Conservation (phyloP, 2,888 invertebrate species). For the Galerucella pusilla region DNA sequence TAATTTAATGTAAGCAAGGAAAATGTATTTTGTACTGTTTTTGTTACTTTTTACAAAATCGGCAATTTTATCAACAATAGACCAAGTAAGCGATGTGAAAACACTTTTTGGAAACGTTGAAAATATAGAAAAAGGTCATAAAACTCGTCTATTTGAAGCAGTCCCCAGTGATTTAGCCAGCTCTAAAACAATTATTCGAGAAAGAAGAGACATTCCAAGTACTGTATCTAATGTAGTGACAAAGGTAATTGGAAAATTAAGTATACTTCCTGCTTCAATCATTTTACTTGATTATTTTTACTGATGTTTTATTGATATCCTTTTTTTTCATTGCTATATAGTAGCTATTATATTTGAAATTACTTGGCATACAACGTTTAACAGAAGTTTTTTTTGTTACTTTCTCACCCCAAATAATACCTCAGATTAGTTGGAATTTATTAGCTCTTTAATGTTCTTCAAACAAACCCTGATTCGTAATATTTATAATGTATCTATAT, state of each 20-base stretch:
- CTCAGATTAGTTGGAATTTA: too few species aligned
- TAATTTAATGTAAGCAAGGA: slow-evolving; percentile 25
- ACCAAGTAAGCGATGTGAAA: slow-evolving; percentile 7
- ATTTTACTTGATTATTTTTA: slow-evolving; percentile 23
- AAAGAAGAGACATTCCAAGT: slow-evolving; percentile 15
- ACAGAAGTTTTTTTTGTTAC: neutral
- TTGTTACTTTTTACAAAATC: slow-evolving; percentile 28
- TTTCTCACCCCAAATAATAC: neutral
- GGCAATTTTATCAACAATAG: slow-evolving; percentile 12
- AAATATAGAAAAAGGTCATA: neutral
- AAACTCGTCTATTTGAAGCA: slow-evolving; percentile 15
- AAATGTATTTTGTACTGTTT: slow-evolving; percentile 29
- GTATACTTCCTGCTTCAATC: slow-evolving; percentile 22
- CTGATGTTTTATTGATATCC: slow-evolving; percentile 9
- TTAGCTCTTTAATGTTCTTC: too few species aligned
- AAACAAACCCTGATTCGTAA: too few species aligned
- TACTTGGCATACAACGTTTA: too few species aligned
- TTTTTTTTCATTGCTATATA: neutral
- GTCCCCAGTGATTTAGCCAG: neutral
- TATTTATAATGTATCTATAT: too few species aligned
- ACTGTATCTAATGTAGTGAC: slow-evolving; percentile 20
- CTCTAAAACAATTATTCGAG: neutral
- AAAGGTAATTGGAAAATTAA: slow-evolving; percentile 34
- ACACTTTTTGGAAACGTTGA: slow-evolving; percentile 24
- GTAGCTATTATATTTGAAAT: neutral